These are phyloP conservation scores for Hirtodrosophila trivittata DNA, from an alignment of 2,888 invertebrate genomes.

Conservation along the genomic window DNA sequence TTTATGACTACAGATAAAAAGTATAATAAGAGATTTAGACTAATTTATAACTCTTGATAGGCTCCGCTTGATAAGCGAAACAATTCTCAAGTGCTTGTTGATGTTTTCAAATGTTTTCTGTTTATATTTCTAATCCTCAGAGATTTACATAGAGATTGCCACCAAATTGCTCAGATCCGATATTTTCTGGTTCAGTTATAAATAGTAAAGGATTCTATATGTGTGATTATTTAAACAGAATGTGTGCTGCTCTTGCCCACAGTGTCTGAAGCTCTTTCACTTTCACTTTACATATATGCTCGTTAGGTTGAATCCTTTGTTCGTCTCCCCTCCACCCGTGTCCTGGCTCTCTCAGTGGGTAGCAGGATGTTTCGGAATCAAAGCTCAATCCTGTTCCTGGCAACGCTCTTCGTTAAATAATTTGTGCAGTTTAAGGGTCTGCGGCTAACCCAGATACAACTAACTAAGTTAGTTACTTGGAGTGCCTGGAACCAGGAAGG, in stretches of 20 bases:
- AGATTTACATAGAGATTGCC: too few species aligned
- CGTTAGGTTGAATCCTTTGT: constrained; percentile 16
- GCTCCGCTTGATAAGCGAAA: too few species aligned
- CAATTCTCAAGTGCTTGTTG: too few species aligned
- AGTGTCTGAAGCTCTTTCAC: constrained; percentile 3
- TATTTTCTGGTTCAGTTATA: too few species aligned
- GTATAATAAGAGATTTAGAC: too few species aligned
- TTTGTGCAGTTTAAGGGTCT: constrained; percentile 12
- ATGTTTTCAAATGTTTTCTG: too few species aligned
- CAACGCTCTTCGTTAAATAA: constrained; percentile 9
- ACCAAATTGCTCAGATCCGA: too few species aligned
- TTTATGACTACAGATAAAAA: constrained; percentile 8
- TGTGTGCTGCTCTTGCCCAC: not conserved
- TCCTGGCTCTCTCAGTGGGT: not conserved
- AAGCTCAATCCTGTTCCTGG: constrained; percentile 7
- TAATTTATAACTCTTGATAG: too few species aligned
- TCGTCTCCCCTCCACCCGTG: too few species aligned
- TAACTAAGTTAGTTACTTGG: constrained; percentile 31
- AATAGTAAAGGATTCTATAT: too few species aligned
- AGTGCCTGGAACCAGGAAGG: constrained; percentile 12
- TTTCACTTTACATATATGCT: constrained; percentile 4
- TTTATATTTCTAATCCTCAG: too few species aligned
- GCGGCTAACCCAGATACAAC: constrained; percentile 27
- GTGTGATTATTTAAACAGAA: too few species aligned
- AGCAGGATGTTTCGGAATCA: not conserved